Conservation (phyloP, 2,797 vertebrate species). For the Sebastes kiyomatsui region DNA sequence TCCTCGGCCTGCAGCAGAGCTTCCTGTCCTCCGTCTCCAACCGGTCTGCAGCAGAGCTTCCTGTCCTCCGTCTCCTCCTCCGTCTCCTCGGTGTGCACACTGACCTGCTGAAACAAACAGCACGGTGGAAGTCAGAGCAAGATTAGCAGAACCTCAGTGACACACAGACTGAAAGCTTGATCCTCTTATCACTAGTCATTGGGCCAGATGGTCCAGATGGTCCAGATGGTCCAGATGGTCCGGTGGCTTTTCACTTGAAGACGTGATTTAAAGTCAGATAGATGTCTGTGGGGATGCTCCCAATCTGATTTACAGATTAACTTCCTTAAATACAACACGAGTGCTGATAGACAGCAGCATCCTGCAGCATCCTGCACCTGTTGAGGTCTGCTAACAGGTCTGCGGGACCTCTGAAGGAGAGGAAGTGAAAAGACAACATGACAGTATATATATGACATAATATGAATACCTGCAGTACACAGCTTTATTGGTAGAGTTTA, state of each 20-base stretch:
- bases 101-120: conserved; percentile 27
- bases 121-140: conserved; percentile 1
- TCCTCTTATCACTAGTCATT: conserved; percentile 59
- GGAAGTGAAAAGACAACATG: background rate
- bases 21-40: too few species aligned
- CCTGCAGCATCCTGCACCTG: conserved; percentile 13
- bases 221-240: conserved; percentile 67
- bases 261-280: conserved; percentile 39
- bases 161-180: conserved; percentile 27
- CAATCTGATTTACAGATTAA: conserved; percentile 77
- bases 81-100: background rate
- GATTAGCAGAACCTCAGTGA: conserved; percentile 37
- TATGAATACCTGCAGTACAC: too few species aligned
- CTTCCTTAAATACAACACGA: conserved; percentile 34
- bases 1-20: background rate
- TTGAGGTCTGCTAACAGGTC: background rate
- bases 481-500: background rate
- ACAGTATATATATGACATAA: background rate
- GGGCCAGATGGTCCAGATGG: background rate
- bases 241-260: conserved; percentile 51
- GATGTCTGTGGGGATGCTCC: conserved; percentile 21
- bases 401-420: background rate
- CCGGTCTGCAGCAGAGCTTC: too few species aligned
- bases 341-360: background rate
- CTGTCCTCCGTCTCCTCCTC: background rate